Evolutionary conservation across 2,888 invertebrate species (phyloP), one percentile per base, ranked within the genome.

Genomic region (Drosophila pegasa): DNA sequence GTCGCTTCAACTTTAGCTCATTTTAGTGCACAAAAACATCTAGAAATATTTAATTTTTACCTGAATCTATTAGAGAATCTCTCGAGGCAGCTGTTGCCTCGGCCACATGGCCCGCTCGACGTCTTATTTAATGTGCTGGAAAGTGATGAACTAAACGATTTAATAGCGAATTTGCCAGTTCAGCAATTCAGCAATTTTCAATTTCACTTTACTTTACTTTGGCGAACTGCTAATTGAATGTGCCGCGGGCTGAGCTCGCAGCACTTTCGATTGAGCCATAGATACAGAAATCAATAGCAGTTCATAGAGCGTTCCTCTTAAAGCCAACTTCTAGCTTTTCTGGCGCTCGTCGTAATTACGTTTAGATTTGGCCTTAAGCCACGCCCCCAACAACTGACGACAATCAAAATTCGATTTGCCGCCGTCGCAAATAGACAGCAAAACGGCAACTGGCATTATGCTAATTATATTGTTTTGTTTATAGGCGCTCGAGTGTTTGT

Each of bases 381-480:
- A 51, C 43, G 51, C 64, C 57, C 64, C 18, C n/a, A 4, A 20
- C 22, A 25, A 14, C 12, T 27, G 41, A n/a, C 20, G 48, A 18
- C 48, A 74, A 74, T 78, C 69, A 78, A 72, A 78, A 69, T 69
- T 63, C 59, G 60, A 78, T 68, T 70, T 78, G 55, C 51, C 52
- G 51, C n/a, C 50, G 56, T 43, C 62, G 38, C 47, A 71, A 68
- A 80, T 69, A 71, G 67, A 48, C 59, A 71, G 22, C 33, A 51
- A 63, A 57, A 56, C 43, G 51, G 40, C 33, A 35, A 48, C 41
- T 31, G 40, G 33, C 55, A 76, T 80, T 83, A 79, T 67, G 80
- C 73, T 84, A 80, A 78, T 81, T 84, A 75, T 75, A 71, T 82
- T 62, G 61, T 56, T 63, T 54, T 68, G 63, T 72, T 77, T 71